Evolutionary conservation across 2,888 invertebrate species (phyloP).

Genomic region (Nemotelus nigrinus): DNA sequence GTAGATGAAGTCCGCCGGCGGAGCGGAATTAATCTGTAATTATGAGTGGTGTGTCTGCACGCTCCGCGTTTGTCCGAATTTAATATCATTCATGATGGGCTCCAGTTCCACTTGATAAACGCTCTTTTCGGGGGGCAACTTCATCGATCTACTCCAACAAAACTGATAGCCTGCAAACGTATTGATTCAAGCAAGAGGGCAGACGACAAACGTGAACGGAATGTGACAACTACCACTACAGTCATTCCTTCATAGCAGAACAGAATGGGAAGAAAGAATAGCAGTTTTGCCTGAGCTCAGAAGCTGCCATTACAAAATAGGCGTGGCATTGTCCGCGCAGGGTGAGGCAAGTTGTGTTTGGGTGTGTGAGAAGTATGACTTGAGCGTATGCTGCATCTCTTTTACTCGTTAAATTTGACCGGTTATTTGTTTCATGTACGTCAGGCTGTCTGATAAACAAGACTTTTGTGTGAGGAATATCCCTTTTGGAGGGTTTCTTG

Average conservation of each 20-base stretch:
- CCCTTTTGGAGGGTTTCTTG: neutral
- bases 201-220: too few species aligned
- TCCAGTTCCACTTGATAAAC: neutral
- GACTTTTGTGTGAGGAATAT: neutral
- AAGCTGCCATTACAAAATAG: conserved; percentile 61
- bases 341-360: neutral
- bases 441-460: neutral
- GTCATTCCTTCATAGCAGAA: too few species aligned
- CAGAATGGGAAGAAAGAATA: neutral
- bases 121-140: conserved; percentile 55
- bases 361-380: neutral
- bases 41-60: conserved; percentile 2
- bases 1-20: neutral
- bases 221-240: too few species aligned
- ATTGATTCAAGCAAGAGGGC: too few species aligned
- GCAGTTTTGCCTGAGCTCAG: conserved; percentile 28
- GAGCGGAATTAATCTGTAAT: conserved; percentile 22
- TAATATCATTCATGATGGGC: conserved; percentile 1
- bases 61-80: conserved; percentile 28
- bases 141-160: neutral
- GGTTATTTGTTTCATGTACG: neutral
- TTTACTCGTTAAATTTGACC: neutral
- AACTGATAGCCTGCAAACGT: too few species aligned
- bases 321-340: conserved; percentile 52
- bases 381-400: neutral